A percentile compares a stretch with the other conserved stretches of the same genome.
Evolutionary conservation across 1,140 invertebrate genomes (phyloP).

Genomic region (Cyphomyrmex costatus): DNA sequence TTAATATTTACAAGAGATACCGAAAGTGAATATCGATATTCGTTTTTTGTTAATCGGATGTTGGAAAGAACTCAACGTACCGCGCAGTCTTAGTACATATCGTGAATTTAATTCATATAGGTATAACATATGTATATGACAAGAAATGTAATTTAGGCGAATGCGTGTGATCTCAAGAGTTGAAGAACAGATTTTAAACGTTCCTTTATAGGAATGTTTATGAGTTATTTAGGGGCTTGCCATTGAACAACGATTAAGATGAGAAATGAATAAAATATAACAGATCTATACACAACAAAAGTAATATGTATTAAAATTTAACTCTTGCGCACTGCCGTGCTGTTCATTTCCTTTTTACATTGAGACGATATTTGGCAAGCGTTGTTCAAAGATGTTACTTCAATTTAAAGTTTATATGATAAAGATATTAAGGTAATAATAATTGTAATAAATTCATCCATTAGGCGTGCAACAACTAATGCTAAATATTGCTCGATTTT

Average conservation of each 20-base stretch:
- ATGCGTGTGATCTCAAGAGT: slow-evolving; percentile 67
- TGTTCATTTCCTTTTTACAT: slow-evolving; percentile 9
- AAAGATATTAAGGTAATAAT: slow-evolving; percentile 23
- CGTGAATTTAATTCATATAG: slow-evolving; percentile 58
- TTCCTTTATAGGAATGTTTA: slow-evolving; percentile 28
- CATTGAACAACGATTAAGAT: slow-evolving; percentile 52
- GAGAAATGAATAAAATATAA: slow-evolving; percentile 20
- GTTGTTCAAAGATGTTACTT: slow-evolving; percentile 32
- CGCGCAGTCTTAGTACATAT: slow-evolving; percentile 50
- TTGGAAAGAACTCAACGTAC: slow-evolving; percentile 41
- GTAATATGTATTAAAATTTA: slow-evolving; percentile 20
- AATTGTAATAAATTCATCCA: slow-evolving; percentile 34
- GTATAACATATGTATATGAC: slow-evolving; percentile 61
- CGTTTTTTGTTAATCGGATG: neutral
- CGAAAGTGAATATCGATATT: neutral
- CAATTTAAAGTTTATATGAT: slow-evolving; percentile 42
- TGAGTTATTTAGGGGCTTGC: slow-evolving; percentile 41
- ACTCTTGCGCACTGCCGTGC: neutral
- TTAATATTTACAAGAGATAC: neutral
- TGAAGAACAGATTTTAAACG: neutral
- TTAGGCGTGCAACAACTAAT: neutral
- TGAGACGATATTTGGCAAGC: slow-evolving; percentile 30
- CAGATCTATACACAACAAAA: neutral
- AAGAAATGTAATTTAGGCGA: slow-evolving; percentile 52
- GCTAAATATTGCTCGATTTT: slow-evolving; percentile 30